phyloP scores from a whole-genome alignment of 2,888 invertebrate genomes.

The Mesorhabditis sp. region DNA sequence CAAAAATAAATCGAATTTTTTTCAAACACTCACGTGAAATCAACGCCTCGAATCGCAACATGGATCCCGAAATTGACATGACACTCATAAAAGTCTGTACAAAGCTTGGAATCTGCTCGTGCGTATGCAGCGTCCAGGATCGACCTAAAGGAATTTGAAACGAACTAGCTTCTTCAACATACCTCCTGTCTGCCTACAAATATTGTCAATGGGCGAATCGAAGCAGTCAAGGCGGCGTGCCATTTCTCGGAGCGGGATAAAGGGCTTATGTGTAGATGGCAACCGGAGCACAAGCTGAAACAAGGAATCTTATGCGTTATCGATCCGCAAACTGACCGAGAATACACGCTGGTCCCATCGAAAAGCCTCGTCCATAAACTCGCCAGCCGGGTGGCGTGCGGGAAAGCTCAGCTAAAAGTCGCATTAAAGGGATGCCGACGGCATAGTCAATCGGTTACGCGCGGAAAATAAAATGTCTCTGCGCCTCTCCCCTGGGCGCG shows the following conservation, averaged over 20 bases:
- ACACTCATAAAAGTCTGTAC: constrained; percentile 94
- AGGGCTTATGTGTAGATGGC: not conserved
- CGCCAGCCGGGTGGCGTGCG: constrained; percentile 73
- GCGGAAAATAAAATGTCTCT: too few relatives aligned
- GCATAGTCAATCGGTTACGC: too few relatives aligned
- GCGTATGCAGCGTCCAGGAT: constrained; percentile 89
- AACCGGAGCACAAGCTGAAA: not conserved
- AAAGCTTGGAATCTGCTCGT: constrained; percentile 89
- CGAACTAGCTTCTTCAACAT: not conserved
- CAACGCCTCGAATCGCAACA: constrained; percentile 86
- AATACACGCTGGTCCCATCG: constrained; percentile 98
- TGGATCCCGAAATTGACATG: constrained; percentile 87
- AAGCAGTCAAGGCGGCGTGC: not conserved
- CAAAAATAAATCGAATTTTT: not conserved
- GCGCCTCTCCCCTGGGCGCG: too few relatives aligned
- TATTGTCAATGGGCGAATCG: constrained; percentile 12
- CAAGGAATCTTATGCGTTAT: not conserved
- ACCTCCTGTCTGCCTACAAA: constrained; percentile 23
- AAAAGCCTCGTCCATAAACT: constrained; percentile 95
- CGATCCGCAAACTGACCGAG: constrained; percentile 66
- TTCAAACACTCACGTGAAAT: not conserved
- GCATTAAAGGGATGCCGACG: not conserved
- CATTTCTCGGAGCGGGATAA: too few relatives aligned
- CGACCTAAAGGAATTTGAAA: constrained; percentile 67
- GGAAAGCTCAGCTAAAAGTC: constrained; percentile 17